These are phyloP conservation scores for Panopea generosa DNA, from an alignment of 2,888 invertebrate genomes.

Conservation along the genomic window DNA sequence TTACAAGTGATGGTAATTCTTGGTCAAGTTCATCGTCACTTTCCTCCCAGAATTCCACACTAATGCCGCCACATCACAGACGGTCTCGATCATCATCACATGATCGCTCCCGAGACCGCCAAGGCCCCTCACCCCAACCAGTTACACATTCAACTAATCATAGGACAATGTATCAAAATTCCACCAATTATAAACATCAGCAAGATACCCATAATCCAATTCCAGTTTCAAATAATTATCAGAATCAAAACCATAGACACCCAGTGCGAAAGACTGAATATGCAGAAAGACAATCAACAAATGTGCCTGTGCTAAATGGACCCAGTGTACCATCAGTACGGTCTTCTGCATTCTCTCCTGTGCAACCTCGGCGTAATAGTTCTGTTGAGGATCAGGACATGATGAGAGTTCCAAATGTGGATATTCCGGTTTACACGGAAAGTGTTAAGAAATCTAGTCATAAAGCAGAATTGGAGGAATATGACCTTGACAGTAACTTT, in stretches of 20 bases:
- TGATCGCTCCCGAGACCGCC: constrained; percentile 21
- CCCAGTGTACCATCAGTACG: constrained; percentile 20
- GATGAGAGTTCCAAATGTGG: constrained; percentile 47
- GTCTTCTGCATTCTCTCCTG: constrained; percentile 65
- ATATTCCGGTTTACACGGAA: constrained; percentile 65
- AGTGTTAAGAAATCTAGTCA: constrained; percentile 59
- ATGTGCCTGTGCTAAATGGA: constrained; percentile 22
- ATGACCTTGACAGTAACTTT: constrained; percentile 84
- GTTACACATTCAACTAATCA: constrained; percentile 33
- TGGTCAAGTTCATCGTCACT: constrained; percentile 58
- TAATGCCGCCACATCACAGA: constrained; percentile 26
- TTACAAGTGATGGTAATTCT: constrained; percentile 50
- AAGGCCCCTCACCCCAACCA: constrained; percentile 1
- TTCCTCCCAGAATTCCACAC: constrained; percentile 56
- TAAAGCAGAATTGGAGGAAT: constrained; percentile 75
- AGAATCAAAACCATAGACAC: constrained; percentile 37
- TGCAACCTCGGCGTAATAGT: constrained; percentile 44
- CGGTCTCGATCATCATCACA: constrained; percentile 38
- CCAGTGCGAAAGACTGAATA: constrained; percentile 5
- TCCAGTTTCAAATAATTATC: constrained; percentile 14
- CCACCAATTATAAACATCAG: constrained; percentile 8
- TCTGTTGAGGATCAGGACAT: constrained; percentile 35
- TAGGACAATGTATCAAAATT: constrained; percentile 1
- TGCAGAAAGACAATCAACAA: constrained; percentile 9
- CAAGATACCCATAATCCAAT: constrained; percentile 15